Base-by-base conservation (phyloP, 2,888 invertebrate genomes). In the Epinotia nisella region DNA sequence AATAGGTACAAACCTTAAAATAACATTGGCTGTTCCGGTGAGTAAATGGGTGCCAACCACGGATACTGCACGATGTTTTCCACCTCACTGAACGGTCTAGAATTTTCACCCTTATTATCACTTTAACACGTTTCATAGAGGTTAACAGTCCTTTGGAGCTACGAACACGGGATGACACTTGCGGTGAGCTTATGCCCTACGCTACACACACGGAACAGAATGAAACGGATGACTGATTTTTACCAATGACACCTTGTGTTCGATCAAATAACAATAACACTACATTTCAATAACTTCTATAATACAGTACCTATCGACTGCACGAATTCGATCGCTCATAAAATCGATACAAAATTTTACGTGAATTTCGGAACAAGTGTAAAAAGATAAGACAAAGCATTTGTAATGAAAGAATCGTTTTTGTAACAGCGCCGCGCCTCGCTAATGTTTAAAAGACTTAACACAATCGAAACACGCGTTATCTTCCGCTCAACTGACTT, bases 1-100 rank as follows among this genome's bases (percentile, higher is more conserved):
- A 77, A 81, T 77, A 78, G 81, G 85, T 78, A 82, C 89, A 77
- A 86, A 92, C 92, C 92, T 91, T 90, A 92, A 88, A 89, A 90
- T 89, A 91, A 88, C 92, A 93, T 93, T 92, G 88, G 89, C 88
- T 89, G 88, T 89, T 90, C 88, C 88, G 88, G 87, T 87, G 87
- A 86, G 82, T 85, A 78, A 83, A 85, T 83, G 82, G 85, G 83
- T 88, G 87, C 85, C 87, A 88, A 87, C 84, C 83, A 82, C 84
- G 81, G 84, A 79, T 81, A 82, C 82, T 78, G 81, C 81, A 79
- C 78, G 78, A 78, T 81, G 76, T 79, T 81, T 81, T 79, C 80
- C 75, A 81, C 78, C 78, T 77, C 80, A 79, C 78, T 78, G 72
- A 78, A 76, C 81, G 77, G 67, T 78, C 69, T 77, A 78, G 74